Base-by-base conservation (phyloP, 53 echinoderm and acorn worm species). In the Zoroaster sp. region DNA sequence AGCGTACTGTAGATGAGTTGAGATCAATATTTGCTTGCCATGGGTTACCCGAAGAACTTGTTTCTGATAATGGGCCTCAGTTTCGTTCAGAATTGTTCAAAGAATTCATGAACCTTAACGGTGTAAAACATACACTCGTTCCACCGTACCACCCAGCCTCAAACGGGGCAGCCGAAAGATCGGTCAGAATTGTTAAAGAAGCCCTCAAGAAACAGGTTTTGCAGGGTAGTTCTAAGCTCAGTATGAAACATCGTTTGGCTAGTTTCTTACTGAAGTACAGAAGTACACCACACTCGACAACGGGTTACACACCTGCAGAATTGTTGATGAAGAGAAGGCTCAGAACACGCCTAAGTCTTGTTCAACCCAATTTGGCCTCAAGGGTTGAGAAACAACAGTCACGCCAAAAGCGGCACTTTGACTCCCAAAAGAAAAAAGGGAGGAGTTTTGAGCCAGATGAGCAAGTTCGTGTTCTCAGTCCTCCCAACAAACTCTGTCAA, bases 11-110 rank as follows among this genome's bases (percentile, higher is more conserved):
- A 43, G 44, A 43, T 43, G 44, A 43, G 44, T 43, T 94, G 83
- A 90, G 89, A 77, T 40, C 36, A 12, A 91, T 89, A 34, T 94
- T 94, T 83, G 87, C 90, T 2, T 71, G 73, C 6, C 91, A 91
- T 88, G 93, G 95, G 0, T 72, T 93, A 21, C 93, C 91, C 10
- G 86, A 95, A 76, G 69, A 90, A 70, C 69, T 94, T 40, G 94
- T 92, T 23, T 81, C 87, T 40, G 94, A 94, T 42, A 87, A 91
- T 25, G 88, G 91, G 38, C 91, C 79, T 18, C 91, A 91, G 44
- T 92, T 92, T 34, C 44, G 54, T 23, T 89, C 89, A 52, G 89
- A 78, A 31, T 86, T 86, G 59, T 91, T 94, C 39, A 18, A 86
- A 72, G 73, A 46, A 2, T 90, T 90, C 52, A 87, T 89, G 87